Evolutionary conservation across 1,140 invertebrate genomes (phyloP).

Genomic region (Eriocheir sinensis): DNA sequence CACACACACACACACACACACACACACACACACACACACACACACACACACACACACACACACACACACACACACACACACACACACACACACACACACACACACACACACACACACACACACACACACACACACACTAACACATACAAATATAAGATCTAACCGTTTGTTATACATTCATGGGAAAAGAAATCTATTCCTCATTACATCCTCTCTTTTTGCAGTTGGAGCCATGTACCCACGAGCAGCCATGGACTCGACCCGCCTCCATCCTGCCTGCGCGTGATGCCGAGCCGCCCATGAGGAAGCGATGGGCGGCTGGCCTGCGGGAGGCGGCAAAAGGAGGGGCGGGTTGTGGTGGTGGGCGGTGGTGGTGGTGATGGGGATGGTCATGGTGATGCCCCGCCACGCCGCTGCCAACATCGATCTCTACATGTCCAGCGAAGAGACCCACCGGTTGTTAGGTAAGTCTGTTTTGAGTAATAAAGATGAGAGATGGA

Average conservation of each 20-base stretch:
- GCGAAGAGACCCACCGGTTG: conserved; percentile 57
- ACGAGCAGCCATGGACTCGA: background rate
- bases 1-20: background rate
- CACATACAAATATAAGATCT: background rate
- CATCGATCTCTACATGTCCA: conserved; percentile 69
- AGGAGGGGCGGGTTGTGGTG: conserved; percentile 45
- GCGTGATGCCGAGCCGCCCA: conserved; percentile 51
- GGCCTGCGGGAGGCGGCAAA: background rate
- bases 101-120: conserved; percentile 4
- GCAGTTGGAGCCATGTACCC: background rate
- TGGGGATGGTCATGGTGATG: conserved; percentile 31
- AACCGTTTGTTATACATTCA: background rate
- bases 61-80: conserved; percentile 10
- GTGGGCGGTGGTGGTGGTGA: conserved; percentile 19
- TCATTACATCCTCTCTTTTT: background rate
- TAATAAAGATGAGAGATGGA: conserved; percentile 28
- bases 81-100: conserved; percentile 4
- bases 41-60: conserved; percentile 14
- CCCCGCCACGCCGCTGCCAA: conserved; percentile 43
- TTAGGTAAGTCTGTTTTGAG: conserved; percentile 47
- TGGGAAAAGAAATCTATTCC: background rate
- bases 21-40: conserved; percentile 22
- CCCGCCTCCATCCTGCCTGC: background rate
- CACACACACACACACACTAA: background rate
- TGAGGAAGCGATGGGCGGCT: conserved; percentile 55